A percentile compares a stretch with the other conserved stretches of the same genome.
Evolutionary conservation across 2,888 invertebrate species (phyloP).

Genomic region (Embidobia sp.): DNA sequence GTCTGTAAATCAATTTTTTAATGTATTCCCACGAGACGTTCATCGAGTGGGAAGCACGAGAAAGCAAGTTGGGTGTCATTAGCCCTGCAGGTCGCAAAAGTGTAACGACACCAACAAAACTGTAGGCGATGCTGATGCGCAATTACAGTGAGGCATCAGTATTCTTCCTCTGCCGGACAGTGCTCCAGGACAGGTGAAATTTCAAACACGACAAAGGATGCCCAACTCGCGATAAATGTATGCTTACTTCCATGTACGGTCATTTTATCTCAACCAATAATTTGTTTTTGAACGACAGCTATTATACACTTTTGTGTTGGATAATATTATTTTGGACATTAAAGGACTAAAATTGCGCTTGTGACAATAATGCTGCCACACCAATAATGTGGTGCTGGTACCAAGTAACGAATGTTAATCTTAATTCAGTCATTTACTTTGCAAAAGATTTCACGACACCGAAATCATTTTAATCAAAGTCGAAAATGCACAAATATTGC

Average conservation of each 20-base stretch:
- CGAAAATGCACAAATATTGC: no score
- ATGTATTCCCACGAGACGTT: slow-evolving; percentile 49
- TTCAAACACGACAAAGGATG: slow-evolving; percentile 54
- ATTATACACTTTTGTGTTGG: slow-evolving; percentile 45
- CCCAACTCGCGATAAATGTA: slow-evolving; percentile 38
- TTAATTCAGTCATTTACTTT: no score
- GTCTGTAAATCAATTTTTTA: slow-evolving; percentile 52
- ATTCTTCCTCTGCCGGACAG: slow-evolving; percentile 44
- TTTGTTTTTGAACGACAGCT: slow-evolving; percentile 42
- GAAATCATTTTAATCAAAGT: no score
- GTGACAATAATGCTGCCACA: slow-evolving; percentile 45
- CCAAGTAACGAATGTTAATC: no score
- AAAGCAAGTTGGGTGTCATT: slow-evolving; percentile 55
- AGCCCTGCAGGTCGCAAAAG: slow-evolving; percentile 53
- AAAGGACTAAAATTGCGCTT: slow-evolving; percentile 14
- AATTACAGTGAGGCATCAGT: slow-evolving; percentile 42
- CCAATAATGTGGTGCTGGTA: slow-evolving; percentile 1
- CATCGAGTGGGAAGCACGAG: slow-evolving; percentile 35
- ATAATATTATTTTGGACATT: slow-evolving; percentile 26
- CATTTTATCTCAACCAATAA: slow-evolving; percentile 44
- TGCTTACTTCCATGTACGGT: slow-evolving; percentile 38
- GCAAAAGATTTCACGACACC: no score
- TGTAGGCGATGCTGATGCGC: slow-evolving; percentile 44
- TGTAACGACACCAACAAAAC: slow-evolving; percentile 61
- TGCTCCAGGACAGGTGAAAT: slow-evolving; percentile 57